Conservation (phyloP, 2,113 vertebrate species). For the Talpa occidentalis region DNA sequence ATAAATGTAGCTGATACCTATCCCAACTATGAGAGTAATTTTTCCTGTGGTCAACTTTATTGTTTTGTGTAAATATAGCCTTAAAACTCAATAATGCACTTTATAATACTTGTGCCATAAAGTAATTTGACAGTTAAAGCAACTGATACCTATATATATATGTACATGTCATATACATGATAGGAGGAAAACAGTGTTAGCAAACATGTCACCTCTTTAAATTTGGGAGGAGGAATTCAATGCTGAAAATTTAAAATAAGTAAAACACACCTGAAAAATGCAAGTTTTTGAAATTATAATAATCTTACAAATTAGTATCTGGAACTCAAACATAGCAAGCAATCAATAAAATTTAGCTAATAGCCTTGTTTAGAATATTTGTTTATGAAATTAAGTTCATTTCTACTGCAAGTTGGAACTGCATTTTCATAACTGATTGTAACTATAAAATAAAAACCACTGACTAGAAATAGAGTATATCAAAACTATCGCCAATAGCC, state of each 20-base stretch:
- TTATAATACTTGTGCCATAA: conserved; percentile 64
- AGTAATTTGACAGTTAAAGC: conserved; percentile 13
- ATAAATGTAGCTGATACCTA: not conserved
- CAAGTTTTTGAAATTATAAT: not conserved
- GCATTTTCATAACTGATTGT: conserved; percentile 3
- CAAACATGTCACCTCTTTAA: conserved; percentile 14
- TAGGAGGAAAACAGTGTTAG: no score
- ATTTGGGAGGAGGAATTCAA: not conserved
- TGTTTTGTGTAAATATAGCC: conserved; percentile 13
- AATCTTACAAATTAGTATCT: not conserved
- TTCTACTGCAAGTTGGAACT: conserved; percentile 5
- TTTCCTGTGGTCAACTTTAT: not conserved
- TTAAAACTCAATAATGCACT: conserved; percentile 71
- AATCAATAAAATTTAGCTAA: not conserved
- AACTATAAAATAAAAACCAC: conserved; percentile 24
- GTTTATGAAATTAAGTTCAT: conserved; percentile 42
- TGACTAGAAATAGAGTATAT: not conserved
- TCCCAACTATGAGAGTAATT: not conserved
- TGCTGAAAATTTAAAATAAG: conserved; percentile 48
- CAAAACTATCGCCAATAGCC: not conserved
- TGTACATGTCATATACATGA: no score
- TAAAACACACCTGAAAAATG: not conserved
- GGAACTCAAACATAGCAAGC: not conserved
- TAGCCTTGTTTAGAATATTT: conserved; percentile 24
- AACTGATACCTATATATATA: not conserved